Evolutionary conservation across 1,140 invertebrate species (phyloP).

Genomic region (Ectropis grisescens): DNA sequence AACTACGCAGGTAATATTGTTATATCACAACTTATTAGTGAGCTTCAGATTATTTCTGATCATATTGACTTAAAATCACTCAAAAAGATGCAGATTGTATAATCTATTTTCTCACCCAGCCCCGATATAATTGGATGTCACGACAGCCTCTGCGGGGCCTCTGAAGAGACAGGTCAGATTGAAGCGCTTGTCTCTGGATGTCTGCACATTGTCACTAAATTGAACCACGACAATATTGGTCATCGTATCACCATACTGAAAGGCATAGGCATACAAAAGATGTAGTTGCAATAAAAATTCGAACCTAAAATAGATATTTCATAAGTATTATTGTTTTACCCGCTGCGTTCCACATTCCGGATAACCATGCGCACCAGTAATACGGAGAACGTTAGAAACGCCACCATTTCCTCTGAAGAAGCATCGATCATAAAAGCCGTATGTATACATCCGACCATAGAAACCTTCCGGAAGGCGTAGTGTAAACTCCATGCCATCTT

Average conservation of each 20-base stretch:
- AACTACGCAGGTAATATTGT: too few species aligned
- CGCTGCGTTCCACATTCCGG: constrained; percentile 91
- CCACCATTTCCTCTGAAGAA: constrained; percentile 92
- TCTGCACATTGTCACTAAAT: constrained; percentile 94
- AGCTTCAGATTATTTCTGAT: too few species aligned
- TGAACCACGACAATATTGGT: constrained; percentile 95
- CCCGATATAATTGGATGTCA: constrained; percentile 93
- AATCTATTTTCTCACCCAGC: constrained; percentile 78
- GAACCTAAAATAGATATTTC: background rate
- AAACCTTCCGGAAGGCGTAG: constrained; percentile 90
- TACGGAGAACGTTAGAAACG: constrained; percentile 84
- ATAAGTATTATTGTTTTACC: constrained; percentile 48
- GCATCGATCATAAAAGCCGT: constrained; percentile 92
- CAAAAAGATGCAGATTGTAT: background rate
- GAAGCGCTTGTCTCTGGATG: constrained; percentile 90
- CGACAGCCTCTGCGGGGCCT: constrained; percentile 91
- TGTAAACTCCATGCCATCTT: constrained; percentile 95
- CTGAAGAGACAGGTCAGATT: constrained; percentile 92
- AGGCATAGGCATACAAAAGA: too few species aligned
- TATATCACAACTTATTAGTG: too few species aligned
- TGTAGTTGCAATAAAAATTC: too few species aligned
- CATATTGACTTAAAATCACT: too few species aligned
- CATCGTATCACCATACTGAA: constrained; percentile 90
- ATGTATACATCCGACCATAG: constrained; percentile 90
- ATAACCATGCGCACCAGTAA: constrained; percentile 90